Percentiles rank a stretch among this genome's conserved stretches.
phyloP scores from a whole-genome alignment of 2,113 vertebrate genomes.

The Madoqua kirkii region DNA sequence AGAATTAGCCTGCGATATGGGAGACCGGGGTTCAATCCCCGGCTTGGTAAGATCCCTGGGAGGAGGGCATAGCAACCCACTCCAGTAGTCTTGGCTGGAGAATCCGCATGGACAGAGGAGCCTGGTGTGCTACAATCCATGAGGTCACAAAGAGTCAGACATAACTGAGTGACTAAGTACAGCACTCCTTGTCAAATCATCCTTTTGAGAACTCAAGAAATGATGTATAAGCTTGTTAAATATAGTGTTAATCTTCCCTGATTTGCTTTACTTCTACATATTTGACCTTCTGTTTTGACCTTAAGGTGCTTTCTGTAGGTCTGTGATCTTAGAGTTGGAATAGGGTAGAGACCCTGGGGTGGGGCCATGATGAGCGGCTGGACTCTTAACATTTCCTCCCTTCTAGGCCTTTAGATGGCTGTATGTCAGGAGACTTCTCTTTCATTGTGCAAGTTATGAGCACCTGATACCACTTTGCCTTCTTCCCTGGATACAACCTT shows the following conservation, averaged over 20 bases:
- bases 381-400: neutral
- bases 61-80: neutral
- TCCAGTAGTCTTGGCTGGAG: neutral
- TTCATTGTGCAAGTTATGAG: conserved; percentile 91
- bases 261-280: neutral
- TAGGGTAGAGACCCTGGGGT: neutral
- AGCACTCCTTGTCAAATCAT: neutral
- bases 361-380: neutral
- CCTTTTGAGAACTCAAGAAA: neutral
- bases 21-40: neutral
- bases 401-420: conserved; percentile 84
- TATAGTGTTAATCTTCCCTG: neutral
- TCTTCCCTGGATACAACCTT: conserved; percentile 91
- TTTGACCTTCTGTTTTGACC: neutral
- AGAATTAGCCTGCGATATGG: neutral
- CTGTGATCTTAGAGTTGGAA: neutral
- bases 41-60: neutral
- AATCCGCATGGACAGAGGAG: neutral
- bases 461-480: conserved; percentile 89
- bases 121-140: neutral
- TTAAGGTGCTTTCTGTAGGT: neutral
- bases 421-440: conserved; percentile 84
- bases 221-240: neutral
- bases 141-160: neutral
- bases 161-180: neutral